These are phyloP conservation scores for Pseudoips prasinana DNA, from an alignment of 2,888 invertebrate species.

Conservation along the genomic window DNA sequence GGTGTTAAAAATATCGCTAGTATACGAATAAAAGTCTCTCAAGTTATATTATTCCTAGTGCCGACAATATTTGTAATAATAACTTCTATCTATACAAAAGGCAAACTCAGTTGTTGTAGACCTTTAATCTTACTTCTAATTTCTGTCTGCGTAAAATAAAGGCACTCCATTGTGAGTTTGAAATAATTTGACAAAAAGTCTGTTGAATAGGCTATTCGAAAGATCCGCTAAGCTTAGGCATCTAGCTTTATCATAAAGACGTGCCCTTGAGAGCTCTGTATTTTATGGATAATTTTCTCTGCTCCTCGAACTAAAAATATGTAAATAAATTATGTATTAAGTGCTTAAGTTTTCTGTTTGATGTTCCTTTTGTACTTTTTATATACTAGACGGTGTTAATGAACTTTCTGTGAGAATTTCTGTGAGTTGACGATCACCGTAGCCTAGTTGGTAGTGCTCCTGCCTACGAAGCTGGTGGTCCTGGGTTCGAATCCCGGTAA, in stretches of 20 bases:
- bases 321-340: slow-evolving; percentile 2
- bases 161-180: slow-evolving; percentile 11
- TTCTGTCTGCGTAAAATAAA: slow-evolving; percentile 8
- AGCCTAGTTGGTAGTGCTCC: too few relatives aligned
- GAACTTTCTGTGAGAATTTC: too few relatives aligned
- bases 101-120: slow-evolving; percentile 3
- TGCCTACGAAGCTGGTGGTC: too few relatives aligned
- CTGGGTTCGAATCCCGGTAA: too few relatives aligned
- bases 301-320: slow-evolving; percentile 4
- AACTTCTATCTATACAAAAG: background rate
- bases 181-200: slow-evolving; percentile 19
- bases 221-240: slow-evolving; percentile 5
- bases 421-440: too few relatives aligned
- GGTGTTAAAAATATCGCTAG: too few relatives aligned
- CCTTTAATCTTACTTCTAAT: slow-evolving; percentile 4
- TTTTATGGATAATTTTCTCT: slow-evolving; percentile 19
- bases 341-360: background rate
- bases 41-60: too few relatives aligned
- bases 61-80: too few relatives aligned
- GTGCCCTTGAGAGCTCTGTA: slow-evolving; percentile 8
- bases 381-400: too few relatives aligned
- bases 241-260: slow-evolving; percentile 8
- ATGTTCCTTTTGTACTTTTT: too few relatives aligned
- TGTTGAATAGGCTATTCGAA: slow-evolving; percentile 10
- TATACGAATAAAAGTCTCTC: too few relatives aligned